Conservation (phyloP, 2,113 vertebrate genomes). For the Phocoena phocoena region DNA sequence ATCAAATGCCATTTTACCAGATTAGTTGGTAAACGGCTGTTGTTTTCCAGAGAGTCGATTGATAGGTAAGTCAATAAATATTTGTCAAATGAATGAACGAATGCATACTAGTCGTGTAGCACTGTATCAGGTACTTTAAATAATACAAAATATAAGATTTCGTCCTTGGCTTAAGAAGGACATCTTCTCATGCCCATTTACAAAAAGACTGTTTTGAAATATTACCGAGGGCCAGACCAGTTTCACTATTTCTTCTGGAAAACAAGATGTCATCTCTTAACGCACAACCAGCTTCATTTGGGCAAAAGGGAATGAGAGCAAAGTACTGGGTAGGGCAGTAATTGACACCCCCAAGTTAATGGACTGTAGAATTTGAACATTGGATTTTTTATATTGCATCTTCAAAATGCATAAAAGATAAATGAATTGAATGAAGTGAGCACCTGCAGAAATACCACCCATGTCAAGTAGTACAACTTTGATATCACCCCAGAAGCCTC, state of each 20-base stretch:
- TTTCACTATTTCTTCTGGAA: slow-evolving; percentile 2
- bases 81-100: not conserved
- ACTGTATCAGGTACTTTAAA: not conserved
- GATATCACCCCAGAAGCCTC: not conserved
- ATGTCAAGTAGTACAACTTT: not conserved
- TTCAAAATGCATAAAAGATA: not conserved
- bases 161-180: not conserved
- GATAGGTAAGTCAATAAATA: not conserved
- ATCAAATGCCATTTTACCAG: not conserved
- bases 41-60: not conserved
- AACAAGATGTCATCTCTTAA: not conserved
- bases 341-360: not conserved
- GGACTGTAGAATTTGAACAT: not conserved
- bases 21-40: not conserved
- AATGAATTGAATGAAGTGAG: not conserved
- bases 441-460: not conserved
- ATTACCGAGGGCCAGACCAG: not conserved
- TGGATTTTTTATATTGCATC: not conserved
- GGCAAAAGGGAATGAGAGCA: not conserved
- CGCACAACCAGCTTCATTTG: not conserved
- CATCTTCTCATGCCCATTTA: not conserved
- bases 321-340: not conserved
- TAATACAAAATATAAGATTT: not conserved
- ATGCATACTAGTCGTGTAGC: not conserved
- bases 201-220: not conserved